Evolutionary conservation across 2,113 vertebrate genomes (phyloP).

Genomic region (Erythrocebus patas): DNA sequence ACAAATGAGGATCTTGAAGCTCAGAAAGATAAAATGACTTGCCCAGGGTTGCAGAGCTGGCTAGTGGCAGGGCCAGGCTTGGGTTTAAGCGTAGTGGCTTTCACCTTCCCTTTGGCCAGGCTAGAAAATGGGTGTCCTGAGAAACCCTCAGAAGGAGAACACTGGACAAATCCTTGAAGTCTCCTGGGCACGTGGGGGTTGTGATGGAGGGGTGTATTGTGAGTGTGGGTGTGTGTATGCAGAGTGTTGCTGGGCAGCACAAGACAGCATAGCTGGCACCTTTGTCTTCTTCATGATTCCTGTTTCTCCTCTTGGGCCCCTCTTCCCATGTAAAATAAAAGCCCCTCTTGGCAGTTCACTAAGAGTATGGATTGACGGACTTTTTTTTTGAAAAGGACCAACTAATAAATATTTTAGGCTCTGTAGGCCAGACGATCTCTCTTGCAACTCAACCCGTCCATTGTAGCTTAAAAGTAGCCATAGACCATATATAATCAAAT

Average conservation of each 20-base stretch:
- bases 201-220: background rate
- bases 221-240: background rate
- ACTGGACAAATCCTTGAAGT: background rate
- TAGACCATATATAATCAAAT: background rate
- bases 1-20: background rate
- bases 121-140: background rate
- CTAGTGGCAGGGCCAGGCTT: background rate
- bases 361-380: background rate
- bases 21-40: background rate
- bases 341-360: background rate
- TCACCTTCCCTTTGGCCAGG: background rate
- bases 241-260: background rate
- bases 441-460: background rate
- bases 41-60: background rate
- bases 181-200: background rate
- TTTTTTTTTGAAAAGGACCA: background rate
- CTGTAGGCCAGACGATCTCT: background rate
- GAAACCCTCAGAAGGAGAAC: background rate
- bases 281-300: background rate
- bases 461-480: background rate
- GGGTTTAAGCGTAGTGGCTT: background rate
- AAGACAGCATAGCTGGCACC: background rate
- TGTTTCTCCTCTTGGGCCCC: background rate
- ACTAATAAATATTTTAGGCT: background rate
- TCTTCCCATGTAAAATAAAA: constrained; percentile 13